Percentiles rank a stretch among this genome's conserved stretches.
Conservation (phyloP, 2,797 vertebrate genomes). For the Channallabes apus region DNA sequence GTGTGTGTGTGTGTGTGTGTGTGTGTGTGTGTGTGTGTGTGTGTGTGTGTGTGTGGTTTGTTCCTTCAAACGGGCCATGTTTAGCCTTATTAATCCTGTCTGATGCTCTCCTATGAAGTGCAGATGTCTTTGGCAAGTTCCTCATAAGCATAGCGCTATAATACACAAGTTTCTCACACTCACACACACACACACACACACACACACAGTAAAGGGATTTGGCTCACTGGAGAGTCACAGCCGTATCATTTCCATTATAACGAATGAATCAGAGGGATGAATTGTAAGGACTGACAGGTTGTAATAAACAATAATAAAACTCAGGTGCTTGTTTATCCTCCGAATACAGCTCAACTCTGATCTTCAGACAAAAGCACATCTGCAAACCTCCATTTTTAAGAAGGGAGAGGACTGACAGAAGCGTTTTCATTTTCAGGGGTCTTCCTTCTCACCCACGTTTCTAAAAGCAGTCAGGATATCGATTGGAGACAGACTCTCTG, state of each 20-base stretch:
- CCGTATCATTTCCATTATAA: conserved; percentile 18
- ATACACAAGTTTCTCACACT: conserved; percentile 4
- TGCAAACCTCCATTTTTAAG: conserved; percentile 6
- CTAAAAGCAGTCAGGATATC: conserved; percentile 31
- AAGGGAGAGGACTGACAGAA: not conserved
- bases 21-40: no score
- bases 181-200: not conserved
- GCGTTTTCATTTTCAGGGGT: conserved; percentile 6
- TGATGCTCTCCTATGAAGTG: conserved; percentile 24
- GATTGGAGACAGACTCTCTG: conserved; percentile 15
- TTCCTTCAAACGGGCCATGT: conserved; percentile 12
- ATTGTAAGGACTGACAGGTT: conserved; percentile 29
- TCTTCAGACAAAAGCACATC: conserved; percentile 26
- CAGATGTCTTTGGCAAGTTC: conserved; percentile 32
- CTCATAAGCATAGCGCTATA: conserved; percentile 17
- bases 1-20: no score
- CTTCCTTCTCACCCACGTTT: conserved; percentile 24
- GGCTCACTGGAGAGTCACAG: not conserved
- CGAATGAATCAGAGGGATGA: conserved; percentile 16
- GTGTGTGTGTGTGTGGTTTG: not conserved
- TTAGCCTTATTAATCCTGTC: conserved; percentile 34
- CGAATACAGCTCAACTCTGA: conserved; percentile 27
- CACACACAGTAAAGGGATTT: conserved; percentile 24
- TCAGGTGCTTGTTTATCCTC: conserved; percentile 45
- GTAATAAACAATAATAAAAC: conserved; percentile 41